Conservation (phyloP, 2,113 vertebrate species). For the Oryzias curvinotus region DNA sequence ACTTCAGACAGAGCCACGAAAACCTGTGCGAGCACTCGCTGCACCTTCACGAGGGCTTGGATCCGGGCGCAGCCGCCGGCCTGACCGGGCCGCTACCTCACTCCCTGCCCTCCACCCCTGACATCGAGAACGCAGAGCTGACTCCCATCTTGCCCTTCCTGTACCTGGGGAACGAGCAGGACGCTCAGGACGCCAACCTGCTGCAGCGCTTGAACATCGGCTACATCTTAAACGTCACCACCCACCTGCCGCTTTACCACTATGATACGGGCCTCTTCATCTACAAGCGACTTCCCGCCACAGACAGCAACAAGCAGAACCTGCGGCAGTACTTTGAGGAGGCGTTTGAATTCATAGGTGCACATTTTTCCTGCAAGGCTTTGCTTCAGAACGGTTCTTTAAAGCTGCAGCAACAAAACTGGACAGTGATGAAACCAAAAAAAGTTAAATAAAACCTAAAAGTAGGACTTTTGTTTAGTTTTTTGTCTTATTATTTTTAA, state of each 20-base stretch:
- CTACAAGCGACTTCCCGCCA: conserved; percentile 96
- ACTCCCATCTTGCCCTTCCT: conserved; percentile 96
- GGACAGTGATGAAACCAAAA: no score
- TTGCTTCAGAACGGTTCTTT: no score
- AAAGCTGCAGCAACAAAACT: no score
- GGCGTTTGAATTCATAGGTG: conserved; percentile 99
- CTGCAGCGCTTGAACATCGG: conserved; percentile 92
- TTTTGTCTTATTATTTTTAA: no score
- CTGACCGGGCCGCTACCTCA: conserved; percentile 87
- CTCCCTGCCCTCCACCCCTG: conserved; percentile 90
- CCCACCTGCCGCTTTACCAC: conserved; percentile 95
- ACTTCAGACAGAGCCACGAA: conserved; percentile 92
- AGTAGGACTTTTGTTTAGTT: no score
- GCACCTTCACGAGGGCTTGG: conserved; percentile 88
- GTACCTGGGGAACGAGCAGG: conserved; percentile 93
- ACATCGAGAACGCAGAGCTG: conserved; percentile 96
- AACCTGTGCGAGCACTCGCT: conserved; percentile 97
- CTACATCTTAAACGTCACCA: conserved; percentile 95
- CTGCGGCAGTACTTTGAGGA: conserved; percentile 99
- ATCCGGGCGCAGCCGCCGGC: conserved; percentile 79
- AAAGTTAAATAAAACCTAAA: no score
- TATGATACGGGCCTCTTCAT: conserved; percentile 89
- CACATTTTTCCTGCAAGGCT: conserved; percentile 26
- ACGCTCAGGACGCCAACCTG: conserved; percentile 90
- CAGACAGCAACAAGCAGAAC: conserved; percentile 99